phyloP scores from a whole-genome alignment of 2,888 invertebrate genomes.

The Lordiphosa andalusiaca region DNA sequence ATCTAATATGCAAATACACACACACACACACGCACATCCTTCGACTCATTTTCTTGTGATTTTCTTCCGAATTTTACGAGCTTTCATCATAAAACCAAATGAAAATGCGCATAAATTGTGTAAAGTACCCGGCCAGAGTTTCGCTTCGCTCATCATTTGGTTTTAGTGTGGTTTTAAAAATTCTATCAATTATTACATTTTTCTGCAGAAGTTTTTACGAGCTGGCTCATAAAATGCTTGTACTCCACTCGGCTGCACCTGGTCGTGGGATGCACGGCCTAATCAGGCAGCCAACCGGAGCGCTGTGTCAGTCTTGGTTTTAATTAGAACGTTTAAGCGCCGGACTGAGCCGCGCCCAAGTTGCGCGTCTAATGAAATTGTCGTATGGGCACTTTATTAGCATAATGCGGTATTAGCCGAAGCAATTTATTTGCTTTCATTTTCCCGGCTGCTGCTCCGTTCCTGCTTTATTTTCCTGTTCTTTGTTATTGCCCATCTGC shows the following conservation, averaged over 20 bases:
- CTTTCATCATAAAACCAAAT: conserved; percentile 67
- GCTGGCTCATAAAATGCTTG: conserved; percentile 43
- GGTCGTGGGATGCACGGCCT: conserved; percentile 17
- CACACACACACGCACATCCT: conserved; percentile 25
- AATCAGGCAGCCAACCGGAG: conserved; percentile 8
- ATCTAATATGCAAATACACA: conserved; percentile 68
- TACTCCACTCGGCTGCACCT: conserved; percentile 21
- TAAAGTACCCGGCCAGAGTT: conserved; percentile 34
- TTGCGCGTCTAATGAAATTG: conserved; percentile 53
- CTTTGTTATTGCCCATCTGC: conserved; percentile 56
- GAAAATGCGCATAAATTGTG: conserved; percentile 66
- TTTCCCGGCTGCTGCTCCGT: conserved; percentile 13
- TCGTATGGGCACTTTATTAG: conserved; percentile 63
- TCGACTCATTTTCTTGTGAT: conserved; percentile 56
- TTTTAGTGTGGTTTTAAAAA: conserved; percentile 59
- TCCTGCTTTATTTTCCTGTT: conserved; percentile 15
- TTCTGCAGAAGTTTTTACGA: conserved; percentile 53
- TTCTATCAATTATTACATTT: conserved; percentile 70
- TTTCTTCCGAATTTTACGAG: conserved; percentile 70
- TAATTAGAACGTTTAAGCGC: conserved; percentile 24
- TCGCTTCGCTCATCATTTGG: conserved; percentile 26
- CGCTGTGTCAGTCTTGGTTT: conserved; percentile 27
- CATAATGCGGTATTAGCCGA: conserved; percentile 48
- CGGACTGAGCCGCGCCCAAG: conserved; percentile 15
- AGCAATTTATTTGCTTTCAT: conserved; percentile 34